These are phyloP conservation scores for Myoxocephalus aenaeus DNA, from an alignment of 2,797 vertebrate species.

Conservation along the genomic window DNA sequence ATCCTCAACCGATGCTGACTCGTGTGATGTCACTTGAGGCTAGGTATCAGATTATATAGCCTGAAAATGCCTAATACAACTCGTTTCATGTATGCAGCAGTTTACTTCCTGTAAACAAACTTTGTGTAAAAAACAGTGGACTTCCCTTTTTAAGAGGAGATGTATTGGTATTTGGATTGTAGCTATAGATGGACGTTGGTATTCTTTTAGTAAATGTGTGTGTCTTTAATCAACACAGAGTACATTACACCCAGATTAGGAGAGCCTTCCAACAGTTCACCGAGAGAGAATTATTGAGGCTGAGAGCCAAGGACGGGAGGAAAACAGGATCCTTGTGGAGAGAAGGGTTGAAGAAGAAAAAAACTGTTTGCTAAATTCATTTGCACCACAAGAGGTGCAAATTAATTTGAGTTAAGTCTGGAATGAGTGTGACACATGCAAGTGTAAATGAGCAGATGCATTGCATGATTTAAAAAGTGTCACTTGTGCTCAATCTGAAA, in stretches of 20 bases:
- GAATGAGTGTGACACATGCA: conserved; percentile 10
- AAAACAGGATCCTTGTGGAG: conserved; percentile 36
- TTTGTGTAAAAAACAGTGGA: background rate
- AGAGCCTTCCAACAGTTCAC: conserved; percentile 23
- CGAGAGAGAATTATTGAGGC: conserved; percentile 26
- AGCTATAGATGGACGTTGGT: background rate
- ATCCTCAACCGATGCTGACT: background rate
- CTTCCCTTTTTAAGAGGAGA: background rate
- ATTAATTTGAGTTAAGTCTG: conserved; percentile 35
- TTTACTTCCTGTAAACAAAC: background rate
- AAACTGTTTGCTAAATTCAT: conserved; percentile 22
- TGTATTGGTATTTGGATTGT: background rate
- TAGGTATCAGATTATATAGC: background rate
- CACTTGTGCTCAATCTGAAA: conserved; percentile 13
- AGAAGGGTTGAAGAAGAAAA: background rate
- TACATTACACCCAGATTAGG: conserved; percentile 32
- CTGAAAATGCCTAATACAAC: background rate
- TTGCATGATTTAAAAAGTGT: conserved; percentile 24
- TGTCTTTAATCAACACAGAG: conserved; percentile 9
- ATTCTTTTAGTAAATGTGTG: conserved; percentile 11
- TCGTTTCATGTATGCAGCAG: background rate
- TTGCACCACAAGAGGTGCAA: conserved; percentile 55
- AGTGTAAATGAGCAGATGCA: conserved; percentile 54
- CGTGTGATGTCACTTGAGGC: background rate
- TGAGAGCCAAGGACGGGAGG: conserved; percentile 25